A percentile compares a stretch with the other conserved stretches of the same genome.
Conservation (phyloP, 2,888 invertebrate species). For the Polymixis lichenea region DNA sequence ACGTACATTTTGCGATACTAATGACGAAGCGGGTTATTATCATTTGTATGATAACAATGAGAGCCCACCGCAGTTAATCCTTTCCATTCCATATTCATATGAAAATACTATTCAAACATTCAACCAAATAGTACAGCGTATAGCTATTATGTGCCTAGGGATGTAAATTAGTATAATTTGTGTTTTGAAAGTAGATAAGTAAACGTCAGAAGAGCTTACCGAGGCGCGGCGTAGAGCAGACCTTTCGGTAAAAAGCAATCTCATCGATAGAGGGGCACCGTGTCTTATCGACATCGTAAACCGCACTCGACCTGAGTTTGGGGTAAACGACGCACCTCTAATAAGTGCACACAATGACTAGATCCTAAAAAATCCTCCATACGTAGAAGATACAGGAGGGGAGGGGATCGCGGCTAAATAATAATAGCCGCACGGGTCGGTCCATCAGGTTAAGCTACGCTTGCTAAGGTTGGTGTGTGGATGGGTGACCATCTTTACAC, state of each 20-base stretch:
- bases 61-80: constrained; percentile 18
- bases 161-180: constrained; percentile 18
- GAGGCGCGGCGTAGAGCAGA: constrained; percentile 62
- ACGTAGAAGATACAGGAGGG: constrained; percentile 1
- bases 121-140: background rate
- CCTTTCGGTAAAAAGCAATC: constrained; percentile 75
- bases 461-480: too few relatives aligned
- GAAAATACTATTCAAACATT: constrained; percentile 23
- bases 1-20: constrained; percentile 2
- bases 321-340: constrained; percentile 73
- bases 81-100: constrained; percentile 30
- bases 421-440: too few relatives aligned
- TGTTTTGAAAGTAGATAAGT: constrained; percentile 33
- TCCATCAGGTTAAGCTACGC: too few relatives aligned
- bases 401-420: too few relatives aligned
- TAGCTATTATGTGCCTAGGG: constrained; percentile 1
- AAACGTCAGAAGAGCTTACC: constrained; percentile 62
- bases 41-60: constrained; percentile 25
- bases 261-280: constrained; percentile 73
- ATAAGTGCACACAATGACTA: constrained; percentile 63
- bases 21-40: constrained; percentile 12
- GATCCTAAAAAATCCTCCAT: constrained; percentile 5
- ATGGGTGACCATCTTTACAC: too few relatives aligned
- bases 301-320: constrained; percentile 61
- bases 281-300: constrained; percentile 83